Evolutionary conservation across 1,140 invertebrate genomes (phyloP).

Genomic region (Neodiprion virginianus): DNA sequence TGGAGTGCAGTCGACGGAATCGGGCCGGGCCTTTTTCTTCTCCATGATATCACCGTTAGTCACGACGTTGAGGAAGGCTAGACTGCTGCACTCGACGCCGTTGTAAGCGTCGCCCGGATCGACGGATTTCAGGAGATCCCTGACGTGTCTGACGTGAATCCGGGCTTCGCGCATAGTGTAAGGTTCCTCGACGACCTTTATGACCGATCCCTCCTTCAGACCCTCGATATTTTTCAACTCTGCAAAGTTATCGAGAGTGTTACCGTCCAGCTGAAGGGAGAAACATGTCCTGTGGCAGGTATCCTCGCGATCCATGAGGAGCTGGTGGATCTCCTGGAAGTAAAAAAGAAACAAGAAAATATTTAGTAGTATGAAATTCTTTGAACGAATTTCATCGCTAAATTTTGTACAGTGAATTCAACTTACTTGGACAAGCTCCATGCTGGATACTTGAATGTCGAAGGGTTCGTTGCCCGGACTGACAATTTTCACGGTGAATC

Average conservation of each 20-base stretch:
- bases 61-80: constrained; percentile 93
- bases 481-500: constrained; percentile 91
- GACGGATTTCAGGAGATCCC: constrained; percentile 93
- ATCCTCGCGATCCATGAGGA: constrained; percentile 97
- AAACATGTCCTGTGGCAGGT: constrained; percentile 98
- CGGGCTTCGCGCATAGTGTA: constrained; percentile 97
- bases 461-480: constrained; percentile 89
- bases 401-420: neutral
- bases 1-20: constrained; percentile 95
- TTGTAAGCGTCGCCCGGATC: constrained; percentile 94
- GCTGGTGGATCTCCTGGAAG: constrained; percentile 89
- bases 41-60: constrained; percentile 90
- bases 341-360: neutral
- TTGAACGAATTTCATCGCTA: neutral
- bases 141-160: constrained; percentile 95
- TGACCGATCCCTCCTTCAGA: constrained; percentile 91
- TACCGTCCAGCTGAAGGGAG: constrained; percentile 92
- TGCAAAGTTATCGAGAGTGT: constrained; percentile 96
- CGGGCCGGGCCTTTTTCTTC: constrained; percentile 86
- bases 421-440: constrained; percentile 89
- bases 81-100: constrained; percentile 93
- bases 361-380: neutral
- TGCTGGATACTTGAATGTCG: constrained; percentile 95
- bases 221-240: constrained; percentile 97
- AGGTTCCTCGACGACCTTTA: constrained; percentile 93